Conservation (phyloP, 2,888 invertebrate species). For the Pyralis farinalis region DNA sequence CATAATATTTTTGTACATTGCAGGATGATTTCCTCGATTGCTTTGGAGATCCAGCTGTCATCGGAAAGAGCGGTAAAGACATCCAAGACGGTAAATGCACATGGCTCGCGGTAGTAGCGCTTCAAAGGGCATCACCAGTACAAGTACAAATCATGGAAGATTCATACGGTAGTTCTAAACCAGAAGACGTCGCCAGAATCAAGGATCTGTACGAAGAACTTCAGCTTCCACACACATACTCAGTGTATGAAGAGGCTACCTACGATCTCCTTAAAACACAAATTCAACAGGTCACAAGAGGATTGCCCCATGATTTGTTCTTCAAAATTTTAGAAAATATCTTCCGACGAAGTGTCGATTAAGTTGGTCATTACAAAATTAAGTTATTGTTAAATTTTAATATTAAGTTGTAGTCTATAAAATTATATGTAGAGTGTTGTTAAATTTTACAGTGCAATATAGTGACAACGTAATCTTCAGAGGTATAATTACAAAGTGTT, state of each 20-base stretch:
- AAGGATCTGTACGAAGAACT: conserved; percentile 89
- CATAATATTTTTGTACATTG: conserved; percentile 20
- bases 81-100: conserved; percentile 98
- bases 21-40: conserved; percentile 95
- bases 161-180: conserved; percentile 87
- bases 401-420: neutral
- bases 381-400: conserved; percentile 4
- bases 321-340: conserved; percentile 91
- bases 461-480: no score
- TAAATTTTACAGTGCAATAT: neutral
- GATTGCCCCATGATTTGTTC: conserved; percentile 90
- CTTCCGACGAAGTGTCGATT: conserved; percentile 83
- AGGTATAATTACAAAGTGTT: no score
- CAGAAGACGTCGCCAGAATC: conserved; percentile 84
- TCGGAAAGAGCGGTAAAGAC: conserved; percentile 95
- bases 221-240: conserved; percentile 87
- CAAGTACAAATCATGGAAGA: conserved; percentile 88
- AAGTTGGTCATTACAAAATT: neutral
- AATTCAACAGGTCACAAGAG: conserved; percentile 91
- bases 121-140: conserved; percentile 86
- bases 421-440: neutral
- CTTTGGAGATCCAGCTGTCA: conserved; percentile 91
- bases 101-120: conserved; percentile 95
- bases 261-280: conserved; percentile 90
- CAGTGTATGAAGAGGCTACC: conserved; percentile 91